Percentiles rank a stretch among this genome's conserved stretches.
phyloP scores from a whole-genome alignment of 2,888 invertebrate genomes.

The Lasioglossum morio region DNA sequence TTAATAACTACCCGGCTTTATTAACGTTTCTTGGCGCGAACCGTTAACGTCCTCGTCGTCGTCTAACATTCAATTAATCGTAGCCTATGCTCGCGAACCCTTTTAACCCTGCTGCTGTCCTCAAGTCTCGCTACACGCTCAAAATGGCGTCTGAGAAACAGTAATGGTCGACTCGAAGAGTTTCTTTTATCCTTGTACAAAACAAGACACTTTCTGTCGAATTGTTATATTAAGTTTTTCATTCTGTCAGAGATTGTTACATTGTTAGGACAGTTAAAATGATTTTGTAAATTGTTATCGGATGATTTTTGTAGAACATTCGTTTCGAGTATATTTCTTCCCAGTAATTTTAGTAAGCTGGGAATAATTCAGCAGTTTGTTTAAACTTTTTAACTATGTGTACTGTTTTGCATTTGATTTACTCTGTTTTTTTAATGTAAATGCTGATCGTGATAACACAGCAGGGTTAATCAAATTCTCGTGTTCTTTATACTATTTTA shows the following conservation, averaged over 20 bases:
- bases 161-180: not conserved
- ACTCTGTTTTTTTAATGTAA: too few relatives aligned
- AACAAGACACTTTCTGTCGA: not conserved
- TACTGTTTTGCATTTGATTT: too few relatives aligned
- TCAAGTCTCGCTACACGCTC: not conserved
- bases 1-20: conserved; percentile 30
- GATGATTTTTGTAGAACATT: not conserved
- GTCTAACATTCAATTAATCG: conserved; percentile 9
- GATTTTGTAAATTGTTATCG: too few relatives aligned
- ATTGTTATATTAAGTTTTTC: not conserved
- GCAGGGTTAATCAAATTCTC: not conserved
- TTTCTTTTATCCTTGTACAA: not conserved
- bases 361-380: too few relatives aligned
- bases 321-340: too few relatives aligned
- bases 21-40: conserved; percentile 45
- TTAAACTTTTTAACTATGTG: too few relatives aligned
- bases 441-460: not conserved
- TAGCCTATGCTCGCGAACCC: not conserved
- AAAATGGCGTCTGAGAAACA: not conserved
- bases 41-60: conserved; percentile 33
- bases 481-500: not conserved
- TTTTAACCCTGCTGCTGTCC: not conserved
- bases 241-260: not conserved
- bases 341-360: too few relatives aligned
- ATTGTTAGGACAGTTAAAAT: too few relatives aligned